Percentiles rank a stretch among this genome's conserved stretches.
These are phyloP conservation scores for Drosophila nigricruria DNA, from an alignment of 2,888 invertebrate genomes.

Conservation along the genomic window DNA sequence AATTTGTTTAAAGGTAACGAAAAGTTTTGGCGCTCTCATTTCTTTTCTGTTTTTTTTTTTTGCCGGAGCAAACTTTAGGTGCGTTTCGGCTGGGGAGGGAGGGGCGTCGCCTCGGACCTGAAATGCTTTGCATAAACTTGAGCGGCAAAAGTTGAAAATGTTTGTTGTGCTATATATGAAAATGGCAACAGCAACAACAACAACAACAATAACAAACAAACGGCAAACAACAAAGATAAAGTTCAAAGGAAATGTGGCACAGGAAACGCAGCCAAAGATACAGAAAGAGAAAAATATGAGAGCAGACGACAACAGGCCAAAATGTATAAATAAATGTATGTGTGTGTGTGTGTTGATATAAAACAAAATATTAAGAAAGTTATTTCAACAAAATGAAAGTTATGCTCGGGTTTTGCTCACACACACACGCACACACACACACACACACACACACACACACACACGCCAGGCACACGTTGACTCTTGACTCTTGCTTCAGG, in stretches of 20 bases:
- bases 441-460: not conserved
- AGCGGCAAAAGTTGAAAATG: constrained; percentile 69
- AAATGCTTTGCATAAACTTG: constrained; percentile 73
- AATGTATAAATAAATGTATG: not conserved
- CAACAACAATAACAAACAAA: constrained; percentile 21
- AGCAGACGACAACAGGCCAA: constrained; percentile 29
- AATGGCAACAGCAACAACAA: constrained; percentile 52
- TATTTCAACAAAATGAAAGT: constrained; percentile 67
- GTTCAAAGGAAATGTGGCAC: constrained; percentile 75
- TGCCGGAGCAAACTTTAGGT: constrained; percentile 7
- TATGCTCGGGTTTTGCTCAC: constrained; percentile 34
- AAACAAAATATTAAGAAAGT: constrained; percentile 76
- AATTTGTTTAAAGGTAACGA: constrained; percentile 74
- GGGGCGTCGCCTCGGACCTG: constrained; percentile 21
- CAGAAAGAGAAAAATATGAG: constrained; percentile 44
- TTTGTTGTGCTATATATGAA: constrained; percentile 59
- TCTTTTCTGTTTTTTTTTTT: constrained; percentile 14
- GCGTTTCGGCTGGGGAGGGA: constrained; percentile 3
- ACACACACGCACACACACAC: not conserved
- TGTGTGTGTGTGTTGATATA: constrained; percentile 18
- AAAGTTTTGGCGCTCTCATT: constrained; percentile 68
- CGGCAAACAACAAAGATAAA: constrained; percentile 71
- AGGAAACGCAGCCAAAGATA: constrained; percentile 64
- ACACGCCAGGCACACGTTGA: constrained; percentile 5
- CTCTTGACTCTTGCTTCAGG: constrained; percentile 42